Evolutionary conservation across 2,113 vertebrate species (phyloP).

Genomic region (Platanista minor): DNA sequence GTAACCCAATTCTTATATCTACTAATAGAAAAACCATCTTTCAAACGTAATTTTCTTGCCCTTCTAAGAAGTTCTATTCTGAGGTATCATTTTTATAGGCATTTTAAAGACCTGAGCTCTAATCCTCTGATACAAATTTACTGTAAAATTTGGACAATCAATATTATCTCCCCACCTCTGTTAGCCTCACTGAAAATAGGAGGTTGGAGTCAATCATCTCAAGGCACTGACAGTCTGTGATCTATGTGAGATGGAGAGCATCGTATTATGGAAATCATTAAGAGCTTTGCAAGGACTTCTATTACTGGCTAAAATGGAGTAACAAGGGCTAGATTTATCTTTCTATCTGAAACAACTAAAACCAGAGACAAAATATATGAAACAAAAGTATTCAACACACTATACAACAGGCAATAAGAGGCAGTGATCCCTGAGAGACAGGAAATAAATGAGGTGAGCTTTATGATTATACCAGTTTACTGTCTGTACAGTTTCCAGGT

Average conservation of each 20-base stretch:
- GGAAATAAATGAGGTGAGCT: not conserved
- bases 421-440: not conserved
- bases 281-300: not conserved
- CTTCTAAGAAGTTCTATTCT: not conserved
- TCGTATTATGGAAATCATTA: not conserved
- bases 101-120: not conserved
- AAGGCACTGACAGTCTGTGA: not conserved
- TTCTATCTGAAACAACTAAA: not conserved
- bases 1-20: not conserved
- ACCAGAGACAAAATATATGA: not conserved
- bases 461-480: not conserved
- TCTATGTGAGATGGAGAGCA: not conserved
- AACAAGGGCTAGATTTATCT: not conserved
- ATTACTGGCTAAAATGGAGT: not conserved
- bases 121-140: not conserved
- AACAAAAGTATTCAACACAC: not conserved
- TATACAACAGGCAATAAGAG: not conserved
- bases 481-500: not conserved
- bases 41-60: not conserved
- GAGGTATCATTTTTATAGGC: not conserved
- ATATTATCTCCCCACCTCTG: not conserved
- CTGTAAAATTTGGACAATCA: not conserved
- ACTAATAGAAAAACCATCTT: not conserved
- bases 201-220: not conserved
- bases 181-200: not conserved